Conservation (phyloP, 2,113 vertebrate species). For the Sterna hirundo region DNA sequence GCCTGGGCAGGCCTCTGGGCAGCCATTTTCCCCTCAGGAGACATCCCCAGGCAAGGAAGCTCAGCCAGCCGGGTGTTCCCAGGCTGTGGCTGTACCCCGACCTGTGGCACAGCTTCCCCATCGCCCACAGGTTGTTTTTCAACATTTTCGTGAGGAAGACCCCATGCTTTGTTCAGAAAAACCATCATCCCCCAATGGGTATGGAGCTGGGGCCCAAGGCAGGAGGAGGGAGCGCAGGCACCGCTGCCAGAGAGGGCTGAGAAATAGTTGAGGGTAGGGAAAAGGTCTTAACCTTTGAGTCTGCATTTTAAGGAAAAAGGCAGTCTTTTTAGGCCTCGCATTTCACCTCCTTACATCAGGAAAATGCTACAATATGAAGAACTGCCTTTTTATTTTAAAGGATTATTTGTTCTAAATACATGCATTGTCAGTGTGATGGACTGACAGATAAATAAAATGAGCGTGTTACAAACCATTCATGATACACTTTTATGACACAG, state of each 20-base stretch:
- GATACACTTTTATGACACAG: neutral
- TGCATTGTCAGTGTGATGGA: neutral
- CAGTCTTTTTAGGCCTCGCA: neutral
- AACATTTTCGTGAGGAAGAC: neutral
- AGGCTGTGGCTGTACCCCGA: neutral
- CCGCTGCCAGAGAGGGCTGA: neutral
- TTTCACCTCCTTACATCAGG: neutral
- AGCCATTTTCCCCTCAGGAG: neutral
- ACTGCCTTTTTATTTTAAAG: neutral
- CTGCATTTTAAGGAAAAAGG: neutral
- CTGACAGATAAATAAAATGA: neutral
- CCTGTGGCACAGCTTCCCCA: rapidly evolving
- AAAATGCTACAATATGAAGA: neutral
- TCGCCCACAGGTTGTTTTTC: neutral
- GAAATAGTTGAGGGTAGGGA: neutral
- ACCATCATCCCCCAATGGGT: rapidly evolving
- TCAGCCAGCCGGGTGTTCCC: rapidly evolving
- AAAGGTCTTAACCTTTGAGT: neutral
- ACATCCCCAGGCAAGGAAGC: too few relatives aligned
- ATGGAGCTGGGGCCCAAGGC: neutral
- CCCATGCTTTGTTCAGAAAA: neutral
- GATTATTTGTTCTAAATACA: neutral
- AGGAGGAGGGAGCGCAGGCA: rapidly evolving
- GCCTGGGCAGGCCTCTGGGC: rapidly evolving
- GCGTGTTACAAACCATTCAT: rapidly evolving